Conservation (phyloP, 2,113 vertebrate genomes). For the Leiothrix lutea region DNA sequence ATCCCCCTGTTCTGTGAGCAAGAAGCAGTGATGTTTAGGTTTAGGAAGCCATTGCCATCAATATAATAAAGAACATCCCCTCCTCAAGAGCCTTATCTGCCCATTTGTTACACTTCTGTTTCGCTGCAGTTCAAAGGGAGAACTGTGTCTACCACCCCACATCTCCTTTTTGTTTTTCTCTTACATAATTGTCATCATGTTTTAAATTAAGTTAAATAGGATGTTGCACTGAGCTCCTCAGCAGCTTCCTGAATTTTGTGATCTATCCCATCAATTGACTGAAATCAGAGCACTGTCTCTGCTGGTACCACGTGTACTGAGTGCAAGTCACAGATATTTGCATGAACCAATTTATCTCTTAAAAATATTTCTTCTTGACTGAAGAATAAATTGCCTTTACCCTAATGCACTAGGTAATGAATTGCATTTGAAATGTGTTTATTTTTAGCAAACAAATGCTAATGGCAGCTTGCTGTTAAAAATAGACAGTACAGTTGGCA, state of each 20-base stretch:
- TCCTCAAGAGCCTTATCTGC: background rate
- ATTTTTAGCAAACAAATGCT: slow-evolving; percentile 72
- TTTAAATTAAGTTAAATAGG: slow-evolving; percentile 15
- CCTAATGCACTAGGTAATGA: slow-evolving; percentile 40
- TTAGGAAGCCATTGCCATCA: background rate
- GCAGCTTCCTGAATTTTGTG: slow-evolving; percentile 17
- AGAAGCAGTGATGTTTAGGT: background rate
- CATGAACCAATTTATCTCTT: slow-evolving; percentile 59
- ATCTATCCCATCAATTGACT: background rate
- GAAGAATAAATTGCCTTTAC: slow-evolving; percentile 60
- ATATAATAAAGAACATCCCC: background rate
- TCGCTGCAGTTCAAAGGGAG: background rate
- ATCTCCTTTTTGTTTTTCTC: background rate
- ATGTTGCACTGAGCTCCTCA: background rate
- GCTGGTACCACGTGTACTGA: background rate
- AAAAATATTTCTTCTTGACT: slow-evolving; percentile 58
- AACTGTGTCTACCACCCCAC: background rate
- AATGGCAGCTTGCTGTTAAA: slow-evolving; percentile 61
- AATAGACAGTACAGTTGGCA: slow-evolving; percentile 55
- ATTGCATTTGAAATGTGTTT: slow-evolving; percentile 66
- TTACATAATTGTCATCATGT: background rate
- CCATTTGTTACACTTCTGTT: background rate
- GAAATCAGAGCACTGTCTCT: background rate
- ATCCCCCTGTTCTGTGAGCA: background rate
- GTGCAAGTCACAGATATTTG: slow-evolving; percentile 9